A percentile compares a stretch with the other conserved stretches of the same genome.
Conservation (phyloP, 2,888 invertebrate genomes). For the Conomelus anceps region DNA sequence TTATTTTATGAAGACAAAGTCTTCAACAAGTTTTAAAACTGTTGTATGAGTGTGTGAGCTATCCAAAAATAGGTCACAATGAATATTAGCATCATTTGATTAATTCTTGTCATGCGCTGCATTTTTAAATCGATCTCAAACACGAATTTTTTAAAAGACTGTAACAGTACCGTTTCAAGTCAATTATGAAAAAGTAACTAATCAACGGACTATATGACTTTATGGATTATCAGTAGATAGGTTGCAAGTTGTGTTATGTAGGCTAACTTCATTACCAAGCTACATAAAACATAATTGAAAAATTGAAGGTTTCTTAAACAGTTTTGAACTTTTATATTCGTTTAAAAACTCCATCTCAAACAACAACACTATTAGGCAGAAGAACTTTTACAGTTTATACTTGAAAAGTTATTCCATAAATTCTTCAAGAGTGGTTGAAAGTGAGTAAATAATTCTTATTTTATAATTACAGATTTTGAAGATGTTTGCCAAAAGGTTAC, state of each 20-base stretch:
- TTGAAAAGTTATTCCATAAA: background rate
- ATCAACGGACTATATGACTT: too few species aligned
- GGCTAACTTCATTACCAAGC: too few species aligned
- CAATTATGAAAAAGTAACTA: background rate
- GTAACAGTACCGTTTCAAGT: background rate
- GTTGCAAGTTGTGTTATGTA: too few species aligned
- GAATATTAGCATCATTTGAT: background rate
- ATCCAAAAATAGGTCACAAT: background rate
- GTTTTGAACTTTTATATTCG: background rate
- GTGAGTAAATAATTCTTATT: background rate
- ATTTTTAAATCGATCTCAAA: background rate
- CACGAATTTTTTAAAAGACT: background rate
- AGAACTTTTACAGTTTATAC: background rate
- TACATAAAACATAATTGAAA: too few species aligned
- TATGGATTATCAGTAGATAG: too few species aligned
- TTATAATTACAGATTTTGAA: background rate
- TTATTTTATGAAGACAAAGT: too few species aligned
- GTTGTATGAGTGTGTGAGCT: too few species aligned
- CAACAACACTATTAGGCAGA: background rate
- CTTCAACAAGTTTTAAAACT: too few species aligned
- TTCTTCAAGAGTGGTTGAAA: too few species aligned
- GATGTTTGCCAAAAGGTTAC: background rate
- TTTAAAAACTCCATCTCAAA: background rate
- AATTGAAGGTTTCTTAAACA: too few species aligned
- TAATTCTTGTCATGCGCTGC: background rate